Evolutionary conservation across 2,888 invertebrate genomes (phyloP).

Genomic region (Orthosia gracilis): DNA sequence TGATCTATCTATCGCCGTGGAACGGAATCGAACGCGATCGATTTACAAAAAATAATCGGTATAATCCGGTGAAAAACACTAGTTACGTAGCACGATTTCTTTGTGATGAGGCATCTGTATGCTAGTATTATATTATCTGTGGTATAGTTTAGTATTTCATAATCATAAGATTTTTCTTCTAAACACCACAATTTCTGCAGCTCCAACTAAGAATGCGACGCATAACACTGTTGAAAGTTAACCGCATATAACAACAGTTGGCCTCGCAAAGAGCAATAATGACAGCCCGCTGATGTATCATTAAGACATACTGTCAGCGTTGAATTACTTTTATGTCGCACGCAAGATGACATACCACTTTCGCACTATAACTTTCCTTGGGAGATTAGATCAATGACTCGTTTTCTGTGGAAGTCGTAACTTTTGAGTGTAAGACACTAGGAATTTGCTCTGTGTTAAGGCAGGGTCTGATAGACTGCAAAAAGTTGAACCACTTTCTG

Average conservation of each 20-base stretch:
- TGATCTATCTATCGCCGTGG: too few relatives aligned
- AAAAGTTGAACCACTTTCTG: background rate
- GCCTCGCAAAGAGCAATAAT: constrained; percentile 31
- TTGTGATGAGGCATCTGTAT: too few relatives aligned
- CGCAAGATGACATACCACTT: constrained; percentile 54
- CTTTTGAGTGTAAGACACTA: background rate
- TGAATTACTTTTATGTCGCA: constrained; percentile 50
- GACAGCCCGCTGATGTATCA: constrained; percentile 52
- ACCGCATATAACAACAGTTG: constrained; percentile 13
- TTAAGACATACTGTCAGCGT: constrained; percentile 45
- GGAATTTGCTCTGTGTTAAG: background rate
- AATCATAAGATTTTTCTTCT: background rate
- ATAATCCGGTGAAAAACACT: too few relatives aligned
- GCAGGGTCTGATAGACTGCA: background rate
- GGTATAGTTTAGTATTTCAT: too few relatives aligned
- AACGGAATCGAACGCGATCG: too few relatives aligned
- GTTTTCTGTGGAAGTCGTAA: background rate
- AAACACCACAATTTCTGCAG: background rate
- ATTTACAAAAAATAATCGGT: too few relatives aligned
- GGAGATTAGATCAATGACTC: constrained; percentile 10
- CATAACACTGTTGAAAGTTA: constrained; percentile 37
- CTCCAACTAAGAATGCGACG: constrained; percentile 20
- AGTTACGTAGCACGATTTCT: too few relatives aligned
- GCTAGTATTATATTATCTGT: too few relatives aligned
- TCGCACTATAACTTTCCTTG: constrained; percentile 43